Conservation (phyloP, 2,888 invertebrate genomes). For the Rhorus exstirpatorius region DNA sequence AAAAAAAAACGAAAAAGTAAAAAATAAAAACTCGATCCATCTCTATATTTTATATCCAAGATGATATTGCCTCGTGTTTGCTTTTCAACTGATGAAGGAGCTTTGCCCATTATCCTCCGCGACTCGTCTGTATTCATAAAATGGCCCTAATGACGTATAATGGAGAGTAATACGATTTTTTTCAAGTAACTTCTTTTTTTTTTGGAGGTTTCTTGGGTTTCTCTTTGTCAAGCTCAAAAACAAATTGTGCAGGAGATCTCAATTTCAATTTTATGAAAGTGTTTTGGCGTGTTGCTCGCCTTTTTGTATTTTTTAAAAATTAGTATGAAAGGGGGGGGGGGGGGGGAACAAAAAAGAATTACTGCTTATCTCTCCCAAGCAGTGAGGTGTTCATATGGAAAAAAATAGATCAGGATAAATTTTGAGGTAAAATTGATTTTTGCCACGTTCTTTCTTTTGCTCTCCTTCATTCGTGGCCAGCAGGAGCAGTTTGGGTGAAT, state of each 20-base stretch:
- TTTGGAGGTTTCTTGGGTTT: neutral
- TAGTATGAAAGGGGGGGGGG: too few species aligned
- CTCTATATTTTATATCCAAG: constrained; percentile 35
- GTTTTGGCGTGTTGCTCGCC: too few species aligned
- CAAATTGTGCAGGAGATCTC: neutral
- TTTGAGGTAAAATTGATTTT: too few species aligned
- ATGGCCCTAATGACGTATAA: constrained; percentile 60
- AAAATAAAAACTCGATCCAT: constrained; percentile 32
- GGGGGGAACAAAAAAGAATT: too few species aligned
- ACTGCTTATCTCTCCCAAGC: too few species aligned
- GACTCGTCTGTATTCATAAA: constrained; percentile 63
- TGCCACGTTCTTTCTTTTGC: too few species aligned
- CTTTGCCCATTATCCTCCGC: constrained; percentile 26
- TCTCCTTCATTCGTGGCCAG: too few species aligned
- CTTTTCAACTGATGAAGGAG: constrained; percentile 9
- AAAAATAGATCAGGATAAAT: too few species aligned
- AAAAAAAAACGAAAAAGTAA: constrained; percentile 29
- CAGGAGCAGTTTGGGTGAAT: too few species aligned
- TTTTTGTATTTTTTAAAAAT: too few species aligned
- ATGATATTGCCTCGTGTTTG: constrained; percentile 43
- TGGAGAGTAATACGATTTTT: constrained; percentile 62
- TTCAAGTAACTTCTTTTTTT: constrained; percentile 2
- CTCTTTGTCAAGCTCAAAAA: neutral
- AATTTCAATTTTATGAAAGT: neutral
- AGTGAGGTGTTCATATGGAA: too few species aligned